Percentiles rank a stretch among this genome's conserved stretches.
Conservation (phyloP, 2,113 vertebrate species). For the Accipiter virgatus region DNA sequence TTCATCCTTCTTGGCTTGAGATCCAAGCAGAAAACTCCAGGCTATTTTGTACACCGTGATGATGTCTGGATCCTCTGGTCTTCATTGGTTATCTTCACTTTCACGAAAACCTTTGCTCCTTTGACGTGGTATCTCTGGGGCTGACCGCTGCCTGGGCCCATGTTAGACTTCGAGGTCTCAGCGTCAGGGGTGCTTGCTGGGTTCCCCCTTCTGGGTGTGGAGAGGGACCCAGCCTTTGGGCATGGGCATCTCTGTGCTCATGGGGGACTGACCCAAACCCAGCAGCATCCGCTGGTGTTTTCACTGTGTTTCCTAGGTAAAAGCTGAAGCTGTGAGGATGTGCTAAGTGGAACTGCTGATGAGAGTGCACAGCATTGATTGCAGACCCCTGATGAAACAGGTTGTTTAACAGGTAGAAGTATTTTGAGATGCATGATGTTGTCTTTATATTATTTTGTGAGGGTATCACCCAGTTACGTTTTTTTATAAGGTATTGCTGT, state of each 20-base stretch:
- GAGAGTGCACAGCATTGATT: not conserved
- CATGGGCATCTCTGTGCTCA: rapidly evolving
- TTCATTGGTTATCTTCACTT: not conserved
- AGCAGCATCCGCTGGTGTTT: not conserved
- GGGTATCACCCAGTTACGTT: not conserved
- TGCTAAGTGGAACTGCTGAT: not conserved
- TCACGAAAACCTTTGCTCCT: not conserved
- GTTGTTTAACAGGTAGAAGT: not conserved
- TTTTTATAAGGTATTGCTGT: not conserved
- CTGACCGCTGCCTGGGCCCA: rapidly evolving
- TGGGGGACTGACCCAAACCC: rapidly evolving
- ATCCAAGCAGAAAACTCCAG: not conserved
- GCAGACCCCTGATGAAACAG: not conserved
- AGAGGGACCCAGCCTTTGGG: rapidly evolving
- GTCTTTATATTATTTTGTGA: not conserved
- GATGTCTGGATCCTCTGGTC: not conserved
- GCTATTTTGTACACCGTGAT: not conserved
- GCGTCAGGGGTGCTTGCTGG: not conserved
- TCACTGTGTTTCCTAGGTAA: not conserved
- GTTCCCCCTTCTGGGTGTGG: rapidly evolving
- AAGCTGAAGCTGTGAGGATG: not conserved
- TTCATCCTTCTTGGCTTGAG: not conserved
- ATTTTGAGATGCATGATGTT: not conserved
- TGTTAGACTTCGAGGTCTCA: not conserved
- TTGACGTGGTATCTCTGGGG: not conserved